A percentile compares a stretch with the other conserved stretches of the same genome.
These are phyloP conservation scores for Hypothenemus hampei DNA, from an alignment of 1,140 invertebrate genomes.

Conservation along the genomic window DNA sequence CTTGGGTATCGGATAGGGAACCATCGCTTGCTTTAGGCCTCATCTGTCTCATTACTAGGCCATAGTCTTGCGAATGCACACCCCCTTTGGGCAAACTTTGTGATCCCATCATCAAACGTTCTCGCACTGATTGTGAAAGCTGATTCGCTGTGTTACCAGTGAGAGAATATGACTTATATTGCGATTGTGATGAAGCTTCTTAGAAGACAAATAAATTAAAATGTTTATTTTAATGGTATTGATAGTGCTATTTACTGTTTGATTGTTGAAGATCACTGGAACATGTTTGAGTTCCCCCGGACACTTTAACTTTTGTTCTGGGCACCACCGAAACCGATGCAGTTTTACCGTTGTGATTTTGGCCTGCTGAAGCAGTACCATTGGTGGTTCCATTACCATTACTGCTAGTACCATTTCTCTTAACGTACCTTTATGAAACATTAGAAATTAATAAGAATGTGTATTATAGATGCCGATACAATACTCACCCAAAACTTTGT, in stretches of 20 bases:
- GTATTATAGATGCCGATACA: background rate
- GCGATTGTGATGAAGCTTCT: conserved; percentile 45
- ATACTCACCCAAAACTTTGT: conserved; percentile 34
- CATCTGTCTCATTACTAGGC: conserved; percentile 47
- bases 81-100: conserved; percentile 74
- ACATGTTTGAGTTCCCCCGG: conserved; percentile 81
- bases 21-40: conserved; percentile 65
- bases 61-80: conserved; percentile 51
- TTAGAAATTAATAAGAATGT: background rate
- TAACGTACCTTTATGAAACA: conserved; percentile 5
- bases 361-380: conserved; percentile 39
- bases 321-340: conserved; percentile 80
- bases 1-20: conserved; percentile 72
- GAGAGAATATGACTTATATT: conserved; percentile 72
- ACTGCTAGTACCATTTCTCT: conserved; percentile 31
- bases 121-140: conserved; percentile 75
- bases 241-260: conserved; percentile 52
- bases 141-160: conserved; percentile 77
- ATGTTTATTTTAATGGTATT: background rate
- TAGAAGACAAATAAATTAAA: conserved; percentile 17
- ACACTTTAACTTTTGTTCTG: conserved; percentile 75
- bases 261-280: conserved; percentile 70
- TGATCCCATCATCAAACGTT: conserved; percentile 72
- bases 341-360: conserved; percentile 51
- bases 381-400: conserved; percentile 34